Conservation (phyloP, 1,140 invertebrate genomes). For the Drosophila elegans region DNA sequence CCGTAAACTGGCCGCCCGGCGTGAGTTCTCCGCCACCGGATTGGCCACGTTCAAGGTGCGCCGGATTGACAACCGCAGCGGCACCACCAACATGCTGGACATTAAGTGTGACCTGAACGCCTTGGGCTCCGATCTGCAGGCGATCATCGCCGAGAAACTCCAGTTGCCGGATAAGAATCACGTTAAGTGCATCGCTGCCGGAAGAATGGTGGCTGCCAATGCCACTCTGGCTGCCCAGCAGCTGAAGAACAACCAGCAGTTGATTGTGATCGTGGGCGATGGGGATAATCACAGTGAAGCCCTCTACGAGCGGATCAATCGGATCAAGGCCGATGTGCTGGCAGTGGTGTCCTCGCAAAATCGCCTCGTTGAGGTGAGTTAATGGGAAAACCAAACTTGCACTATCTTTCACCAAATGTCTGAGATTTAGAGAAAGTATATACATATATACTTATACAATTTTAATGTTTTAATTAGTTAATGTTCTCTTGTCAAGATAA, state of each 20-base stretch:
- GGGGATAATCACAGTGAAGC: slow-evolving; percentile 60
- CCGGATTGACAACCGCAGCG: slow-evolving; percentile 63
- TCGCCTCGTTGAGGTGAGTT: slow-evolving; percentile 65
- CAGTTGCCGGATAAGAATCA: slow-evolving; percentile 68
- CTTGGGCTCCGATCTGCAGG: slow-evolving; percentile 86
- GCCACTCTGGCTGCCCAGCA: slow-evolving; percentile 86
- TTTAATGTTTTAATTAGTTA: too few species aligned
- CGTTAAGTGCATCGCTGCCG: slow-evolving; percentile 89
- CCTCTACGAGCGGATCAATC: slow-evolving; percentile 67
- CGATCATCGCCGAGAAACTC: slow-evolving; percentile 86
- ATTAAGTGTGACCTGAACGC: slow-evolving; percentile 75
- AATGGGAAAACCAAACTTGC: background rate
- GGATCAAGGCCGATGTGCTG: slow-evolving; percentile 76
- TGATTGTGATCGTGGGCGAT: slow-evolving; percentile 88
- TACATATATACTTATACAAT: too few species aligned
- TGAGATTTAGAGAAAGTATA: too few species aligned
- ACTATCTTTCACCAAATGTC: too few species aligned
- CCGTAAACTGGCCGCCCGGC: slow-evolving; percentile 88
- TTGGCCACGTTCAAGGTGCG: slow-evolving; percentile 79
- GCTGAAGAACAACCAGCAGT: slow-evolving; percentile 88
- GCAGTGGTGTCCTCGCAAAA: slow-evolving; percentile 65
- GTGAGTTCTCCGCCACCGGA: slow-evolving; percentile 88
- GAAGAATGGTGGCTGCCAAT: slow-evolving; percentile 87
- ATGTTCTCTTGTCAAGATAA: too few species aligned
- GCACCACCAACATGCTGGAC: slow-evolving; percentile 70